These are phyloP conservation scores for Amia ocellicauda DNA, from an alignment of 2,113 vertebrate species.

Conservation along the genomic window DNA sequence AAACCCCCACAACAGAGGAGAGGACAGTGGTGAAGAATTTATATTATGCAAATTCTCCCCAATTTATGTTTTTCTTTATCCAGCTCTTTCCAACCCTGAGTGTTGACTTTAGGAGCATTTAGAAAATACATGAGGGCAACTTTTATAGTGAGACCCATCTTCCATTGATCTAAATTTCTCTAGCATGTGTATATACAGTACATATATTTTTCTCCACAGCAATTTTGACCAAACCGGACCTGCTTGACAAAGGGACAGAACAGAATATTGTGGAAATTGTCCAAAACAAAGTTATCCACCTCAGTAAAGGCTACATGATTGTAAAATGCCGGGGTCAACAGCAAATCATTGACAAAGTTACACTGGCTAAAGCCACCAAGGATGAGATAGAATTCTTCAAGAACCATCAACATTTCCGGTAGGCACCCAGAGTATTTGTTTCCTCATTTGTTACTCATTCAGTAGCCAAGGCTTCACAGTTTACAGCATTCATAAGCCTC, in stretches of 20 bases:
- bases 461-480: too few species aligned
- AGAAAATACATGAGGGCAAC: too few species aligned
- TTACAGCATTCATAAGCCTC: too few species aligned
- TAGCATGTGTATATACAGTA: too few species aligned
- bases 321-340: conserved; percentile 75
- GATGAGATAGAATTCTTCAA: conserved; percentile 66
- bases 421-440: not conserved
- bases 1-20: too few species aligned
- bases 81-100: too few species aligned
- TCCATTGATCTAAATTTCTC: too few species aligned
- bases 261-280: conserved; percentile 44
- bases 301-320: conserved; percentile 75
- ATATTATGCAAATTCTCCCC: too few species aligned
- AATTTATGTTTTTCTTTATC: too few species aligned
- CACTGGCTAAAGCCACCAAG: conserved; percentile 50
- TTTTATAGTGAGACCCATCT: too few species aligned
- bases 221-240: conserved; percentile 75
- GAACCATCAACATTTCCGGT: conserved; percentile 62
- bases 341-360: conserved; percentile 40
- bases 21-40: too few species aligned
- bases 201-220: conserved; percentile 52
- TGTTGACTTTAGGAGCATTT: too few species aligned
- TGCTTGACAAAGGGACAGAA: conserved; percentile 69
- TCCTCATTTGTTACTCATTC: not conserved
- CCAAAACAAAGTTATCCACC: conserved; percentile 50